Percentiles rank a stretch among this genome's conserved stretches.
These are phyloP conservation scores for Clarias fuscus DNA, from an alignment of 2,797 vertebrate genomes.

Conservation along the genomic window DNA sequence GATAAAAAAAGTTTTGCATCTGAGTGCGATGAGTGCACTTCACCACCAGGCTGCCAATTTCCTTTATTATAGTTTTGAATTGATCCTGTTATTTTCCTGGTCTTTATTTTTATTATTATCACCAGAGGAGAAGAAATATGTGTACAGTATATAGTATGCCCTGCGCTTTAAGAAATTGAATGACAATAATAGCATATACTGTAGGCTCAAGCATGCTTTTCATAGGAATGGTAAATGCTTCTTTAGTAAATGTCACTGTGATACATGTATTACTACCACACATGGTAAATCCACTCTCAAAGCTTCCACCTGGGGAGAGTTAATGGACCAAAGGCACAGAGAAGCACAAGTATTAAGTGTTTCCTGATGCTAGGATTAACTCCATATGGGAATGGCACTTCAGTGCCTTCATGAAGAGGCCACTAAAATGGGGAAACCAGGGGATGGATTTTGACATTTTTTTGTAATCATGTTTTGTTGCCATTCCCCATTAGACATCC, in stretches of 20 bases:
- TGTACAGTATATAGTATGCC: not conserved
- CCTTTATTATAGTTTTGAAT: not conserved
- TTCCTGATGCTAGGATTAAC: conserved; percentile 57
- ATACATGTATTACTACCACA: conserved; percentile 19
- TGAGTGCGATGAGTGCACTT: not conserved
- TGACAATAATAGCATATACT: not conserved
- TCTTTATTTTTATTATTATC: not conserved
- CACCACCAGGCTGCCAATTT: not conserved
- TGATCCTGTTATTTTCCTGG: not conserved
- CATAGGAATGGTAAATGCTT: not conserved
- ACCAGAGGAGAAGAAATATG: not conserved
- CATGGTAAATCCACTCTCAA: conserved; percentile 39
- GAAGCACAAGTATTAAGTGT: conserved; percentile 54
- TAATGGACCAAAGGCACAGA: conserved; percentile 32
- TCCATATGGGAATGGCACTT: conserved; percentile 41
- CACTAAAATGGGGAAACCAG: conserved; percentile 1
- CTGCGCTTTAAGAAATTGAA: not conserved
- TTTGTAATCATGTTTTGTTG: not conserved
- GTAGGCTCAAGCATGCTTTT: not conserved
- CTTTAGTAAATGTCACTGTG: conserved; percentile 9
- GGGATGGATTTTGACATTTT: not conserved
- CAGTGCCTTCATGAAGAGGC: conserved; percentile 13
- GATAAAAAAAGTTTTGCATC: not conserved
- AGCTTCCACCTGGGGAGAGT: conserved; percentile 26
- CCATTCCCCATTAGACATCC: not conserved